phyloP scores from a whole-genome alignment of 2,797 vertebrate species.

The Macropus fuliginosus region DNA sequence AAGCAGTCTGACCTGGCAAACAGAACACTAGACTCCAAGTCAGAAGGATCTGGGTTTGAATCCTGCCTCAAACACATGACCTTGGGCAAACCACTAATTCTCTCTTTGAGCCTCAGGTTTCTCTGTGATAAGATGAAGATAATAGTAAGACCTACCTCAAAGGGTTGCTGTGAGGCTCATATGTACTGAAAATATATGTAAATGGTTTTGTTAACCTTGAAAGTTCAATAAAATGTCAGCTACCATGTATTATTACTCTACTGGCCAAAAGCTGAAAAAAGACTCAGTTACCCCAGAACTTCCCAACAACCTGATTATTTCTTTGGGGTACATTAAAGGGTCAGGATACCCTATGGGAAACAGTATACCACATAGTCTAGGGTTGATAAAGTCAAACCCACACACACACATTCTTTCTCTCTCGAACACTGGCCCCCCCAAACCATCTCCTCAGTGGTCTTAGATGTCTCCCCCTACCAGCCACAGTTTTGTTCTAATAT shows the following conservation, averaged over 20 bases:
- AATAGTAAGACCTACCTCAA: not conserved
- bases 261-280: not conserved
- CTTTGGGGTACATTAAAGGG: not conserved
- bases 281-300: not conserved
- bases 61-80: not conserved
- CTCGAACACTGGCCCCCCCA: no score
- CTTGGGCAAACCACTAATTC: not conserved
- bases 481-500: slow-evolving; percentile 35
- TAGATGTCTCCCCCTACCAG: not conserved
- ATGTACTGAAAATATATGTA: not conserved
- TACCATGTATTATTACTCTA: not conserved
- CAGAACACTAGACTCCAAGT: not conserved
- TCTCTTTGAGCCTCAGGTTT: not conserved
- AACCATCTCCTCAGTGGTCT: not conserved
- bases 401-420: no score
- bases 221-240: not conserved
- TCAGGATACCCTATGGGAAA: not conserved
- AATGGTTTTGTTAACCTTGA: not conserved
- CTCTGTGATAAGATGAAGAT: not conserved
- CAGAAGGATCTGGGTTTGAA: not conserved
- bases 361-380: not conserved
- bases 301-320: not conserved
- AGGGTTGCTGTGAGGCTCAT: not conserved
- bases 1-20: not conserved
- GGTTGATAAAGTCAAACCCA: not conserved